Percentiles rank a stretch among this genome's conserved stretches.
phyloP scores from a whole-genome alignment of 2,888 invertebrate species.

The Branchinecta sandiegonensis region DNA sequence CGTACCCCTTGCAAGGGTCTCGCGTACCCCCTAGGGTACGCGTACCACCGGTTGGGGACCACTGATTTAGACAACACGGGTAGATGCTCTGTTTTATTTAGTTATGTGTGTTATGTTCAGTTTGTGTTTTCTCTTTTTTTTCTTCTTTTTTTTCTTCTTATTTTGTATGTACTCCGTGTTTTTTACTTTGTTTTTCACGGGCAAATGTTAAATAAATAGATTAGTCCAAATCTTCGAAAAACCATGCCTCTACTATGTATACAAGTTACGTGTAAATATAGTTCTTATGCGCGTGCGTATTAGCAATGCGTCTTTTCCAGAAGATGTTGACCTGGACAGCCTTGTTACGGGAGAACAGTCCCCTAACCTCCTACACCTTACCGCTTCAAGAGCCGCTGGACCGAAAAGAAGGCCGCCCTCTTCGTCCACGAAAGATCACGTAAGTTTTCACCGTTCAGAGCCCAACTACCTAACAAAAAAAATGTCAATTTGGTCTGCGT shows the following conservation, averaged over 20 bases:
- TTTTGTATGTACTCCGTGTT: neutral
- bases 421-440: constrained; percentile 33
- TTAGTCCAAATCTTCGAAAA: too few species aligned
- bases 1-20: too few species aligned
- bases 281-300: too few species aligned
- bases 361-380: constrained; percentile 34
- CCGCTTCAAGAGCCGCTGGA: constrained; percentile 42
- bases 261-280: too few species aligned
- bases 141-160: neutral
- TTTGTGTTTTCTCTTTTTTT: neutral
- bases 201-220: too few species aligned
- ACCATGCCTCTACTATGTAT: too few species aligned
- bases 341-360: constrained; percentile 28
- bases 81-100: neutral
- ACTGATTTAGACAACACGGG: too few species aligned
- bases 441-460: neutral
- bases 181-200: neutral
- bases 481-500: too few species aligned
- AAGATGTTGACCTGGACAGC: constrained; percentile 29
- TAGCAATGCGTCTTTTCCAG: neutral
- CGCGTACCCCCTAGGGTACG: too few species aligned
- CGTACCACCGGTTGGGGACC: too few species aligned
- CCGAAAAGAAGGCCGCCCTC: constrained; percentile 52
- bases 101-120: neutral
- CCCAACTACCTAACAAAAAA: too few species aligned